Evolutionary conservation across 2,113 vertebrate genomes (phyloP).

Genomic region (Coryphaenoides rupestris): DNA sequence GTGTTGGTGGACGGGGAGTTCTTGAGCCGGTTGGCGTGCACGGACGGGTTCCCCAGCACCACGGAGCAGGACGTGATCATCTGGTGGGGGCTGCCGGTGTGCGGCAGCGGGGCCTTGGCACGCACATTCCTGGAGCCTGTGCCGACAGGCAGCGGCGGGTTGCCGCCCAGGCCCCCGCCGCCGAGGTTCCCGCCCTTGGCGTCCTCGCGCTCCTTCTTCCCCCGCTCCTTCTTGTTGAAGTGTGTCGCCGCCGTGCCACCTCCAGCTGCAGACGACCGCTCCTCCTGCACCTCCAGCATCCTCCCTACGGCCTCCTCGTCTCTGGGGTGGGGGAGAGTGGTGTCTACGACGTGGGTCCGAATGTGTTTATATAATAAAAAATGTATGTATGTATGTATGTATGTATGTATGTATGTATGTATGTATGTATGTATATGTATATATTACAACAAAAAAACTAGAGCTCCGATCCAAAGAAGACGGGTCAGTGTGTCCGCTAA

Average conservation of each 20-base stretch:
- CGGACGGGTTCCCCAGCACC: conserved; percentile 68
- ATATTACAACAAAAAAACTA: not conserved
- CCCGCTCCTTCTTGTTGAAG: conserved; percentile 70
- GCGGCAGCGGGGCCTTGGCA: conserved; percentile 58
- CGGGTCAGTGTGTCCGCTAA: conserved; percentile 51
- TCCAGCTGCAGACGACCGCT: conserved; percentile 72
- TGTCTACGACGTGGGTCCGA: not conserved
- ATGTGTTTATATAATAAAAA: too few species aligned
- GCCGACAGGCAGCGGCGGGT: conserved; percentile 48
- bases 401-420: not conserved
- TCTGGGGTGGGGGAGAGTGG: conserved; percentile 8
- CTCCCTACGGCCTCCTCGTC: conserved; percentile 60
- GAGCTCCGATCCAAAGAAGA: not conserved
- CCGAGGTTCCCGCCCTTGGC: conserved; percentile 64
- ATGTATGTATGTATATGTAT: not conserved
- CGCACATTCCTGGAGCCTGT: conserved; percentile 62
- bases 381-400: not conserved
- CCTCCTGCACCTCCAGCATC: conserved; percentile 76
- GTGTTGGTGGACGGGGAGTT: conserved; percentile 75
- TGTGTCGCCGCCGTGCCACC: conserved; percentile 71
- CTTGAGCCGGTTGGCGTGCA: conserved; percentile 70
- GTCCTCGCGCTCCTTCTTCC: conserved; percentile 70
- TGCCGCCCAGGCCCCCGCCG: conserved; percentile 61
- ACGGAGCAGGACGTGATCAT: conserved; percentile 73
- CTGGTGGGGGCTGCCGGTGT: conserved; percentile 70